These are phyloP conservation scores for Cheiracanthium punctorium DNA, from an alignment of 2,888 invertebrate species.

Conservation along the genomic window DNA sequence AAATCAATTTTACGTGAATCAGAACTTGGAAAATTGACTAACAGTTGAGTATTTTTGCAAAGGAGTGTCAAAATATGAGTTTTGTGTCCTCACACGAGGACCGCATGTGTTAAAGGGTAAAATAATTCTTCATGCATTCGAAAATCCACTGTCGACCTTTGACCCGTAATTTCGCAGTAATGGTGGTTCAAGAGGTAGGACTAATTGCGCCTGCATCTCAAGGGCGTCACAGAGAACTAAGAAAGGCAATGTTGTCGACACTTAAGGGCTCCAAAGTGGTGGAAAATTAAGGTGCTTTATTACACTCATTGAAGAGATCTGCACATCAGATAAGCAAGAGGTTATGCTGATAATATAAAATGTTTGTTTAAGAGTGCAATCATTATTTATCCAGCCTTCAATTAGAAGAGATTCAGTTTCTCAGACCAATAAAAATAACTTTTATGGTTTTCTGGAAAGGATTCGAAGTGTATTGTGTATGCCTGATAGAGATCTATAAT, in stretches of 20 bases:
- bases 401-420: no score
- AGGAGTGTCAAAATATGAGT: no score
- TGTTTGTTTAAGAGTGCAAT: neutral
- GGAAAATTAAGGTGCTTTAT: conserved; percentile 1
- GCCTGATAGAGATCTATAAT: no score
- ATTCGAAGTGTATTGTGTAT: no score
- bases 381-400: neutral
- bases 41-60: no score
- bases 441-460: no score
- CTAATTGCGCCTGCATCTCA: neutral
- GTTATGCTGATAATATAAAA: neutral
- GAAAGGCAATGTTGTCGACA: neutral
- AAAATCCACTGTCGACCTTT: neutral
- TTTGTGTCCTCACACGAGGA: no score
- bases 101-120: no score
- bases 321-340: neutral
- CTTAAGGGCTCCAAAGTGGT: neutral
- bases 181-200: neutral
- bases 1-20: no score
- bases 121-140: neutral
- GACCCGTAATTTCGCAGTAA: neutral
- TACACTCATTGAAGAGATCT: neutral
- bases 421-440: no score
- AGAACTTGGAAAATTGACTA: no score
- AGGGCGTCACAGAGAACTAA: neutral